Conservation (phyloP, 2,113 vertebrate species). For the Kryptolebias marmoratus region DNA sequence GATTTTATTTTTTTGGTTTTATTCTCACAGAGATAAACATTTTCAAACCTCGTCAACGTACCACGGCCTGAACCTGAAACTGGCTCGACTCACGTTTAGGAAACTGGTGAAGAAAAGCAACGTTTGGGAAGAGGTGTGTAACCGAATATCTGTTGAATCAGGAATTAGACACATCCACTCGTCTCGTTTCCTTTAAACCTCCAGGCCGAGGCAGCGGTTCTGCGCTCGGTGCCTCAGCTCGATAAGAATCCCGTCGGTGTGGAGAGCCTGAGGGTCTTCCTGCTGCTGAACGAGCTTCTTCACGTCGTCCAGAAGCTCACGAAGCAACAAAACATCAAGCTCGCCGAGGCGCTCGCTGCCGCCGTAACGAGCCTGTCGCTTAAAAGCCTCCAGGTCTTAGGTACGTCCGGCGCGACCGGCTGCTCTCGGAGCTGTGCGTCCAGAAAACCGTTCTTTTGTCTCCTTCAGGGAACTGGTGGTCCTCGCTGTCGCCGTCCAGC, state of each 20-base stretch:
- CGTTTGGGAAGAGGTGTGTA: slow-evolving; percentile 57
- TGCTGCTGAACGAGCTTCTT: slow-evolving; percentile 67
- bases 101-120: slow-evolving; percentile 50
- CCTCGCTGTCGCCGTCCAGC: slow-evolving; percentile 34
- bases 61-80: slow-evolving; percentile 62
- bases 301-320: slow-evolving; percentile 21
- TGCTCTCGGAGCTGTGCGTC: accelerated
- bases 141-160: neutral
- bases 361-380: slow-evolving; percentile 43
- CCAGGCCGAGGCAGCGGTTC: slow-evolving; percentile 46
- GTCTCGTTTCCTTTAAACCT: neutral
- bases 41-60: slow-evolving; percentile 58
- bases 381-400: slow-evolving; percentile 56
- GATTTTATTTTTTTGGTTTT: too few species aligned
- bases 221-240: slow-evolving; percentile 35
- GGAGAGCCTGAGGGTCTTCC: slow-evolving; percentile 65
- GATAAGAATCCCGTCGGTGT: slow-evolving; percentile 25
- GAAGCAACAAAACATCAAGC: neutral
- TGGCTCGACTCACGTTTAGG: slow-evolving; percentile 53
- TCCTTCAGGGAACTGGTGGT: slow-evolving; percentile 60
- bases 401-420: slow-evolving; percentile 33
- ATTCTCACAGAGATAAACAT: slow-evolving; percentile 59
- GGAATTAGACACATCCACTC: neutral
- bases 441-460: neutral
- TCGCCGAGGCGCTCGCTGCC: slow-evolving; percentile 37